phyloP scores from a whole-genome alignment of 2,888 invertebrate genomes.

The Carpatolechia fugitivella region DNA sequence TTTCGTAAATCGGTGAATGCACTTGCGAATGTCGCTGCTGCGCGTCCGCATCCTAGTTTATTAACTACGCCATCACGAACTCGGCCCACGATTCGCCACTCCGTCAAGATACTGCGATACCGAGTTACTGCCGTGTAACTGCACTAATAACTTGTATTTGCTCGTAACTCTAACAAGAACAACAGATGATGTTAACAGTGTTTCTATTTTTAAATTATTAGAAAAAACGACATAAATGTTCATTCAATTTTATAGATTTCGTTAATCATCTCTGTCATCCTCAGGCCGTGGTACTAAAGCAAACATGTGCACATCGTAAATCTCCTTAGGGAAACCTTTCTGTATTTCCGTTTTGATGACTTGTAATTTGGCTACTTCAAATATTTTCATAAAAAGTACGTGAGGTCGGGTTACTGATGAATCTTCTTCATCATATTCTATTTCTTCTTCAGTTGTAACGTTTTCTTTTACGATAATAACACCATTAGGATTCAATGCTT shows the following conservation, averaged over 20 bases:
- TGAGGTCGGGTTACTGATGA: conserved; percentile 93
- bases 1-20: conserved; percentile 60
- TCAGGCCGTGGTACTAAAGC: conserved; percentile 79
- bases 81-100: conserved; percentile 52
- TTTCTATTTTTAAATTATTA: not conserved
- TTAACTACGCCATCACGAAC: conserved; percentile 67
- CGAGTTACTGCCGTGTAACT: conserved; percentile 24
- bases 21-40: conserved; percentile 50
- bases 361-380: conserved; percentile 84
- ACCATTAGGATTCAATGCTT: conserved; percentile 44
- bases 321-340: conserved; percentile 90
- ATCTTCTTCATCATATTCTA: conserved; percentile 89
- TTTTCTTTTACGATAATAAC: conserved; percentile 82
- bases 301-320: conserved; percentile 94
- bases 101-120: conserved; percentile 38
- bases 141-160: conserved; percentile 14
- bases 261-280: not conserved
- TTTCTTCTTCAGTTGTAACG: conserved; percentile 81
- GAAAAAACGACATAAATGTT: not conserved
- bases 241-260: not conserved
- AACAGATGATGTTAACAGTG: not conserved
- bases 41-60: conserved; percentile 54
- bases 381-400: conserved; percentile 79
- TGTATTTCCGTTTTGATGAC: conserved; percentile 85
- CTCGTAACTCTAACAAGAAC: not conserved